Base-by-base conservation (phyloP, 2,113 vertebrate genomes). In the Xyrauchen texanus region DNA sequence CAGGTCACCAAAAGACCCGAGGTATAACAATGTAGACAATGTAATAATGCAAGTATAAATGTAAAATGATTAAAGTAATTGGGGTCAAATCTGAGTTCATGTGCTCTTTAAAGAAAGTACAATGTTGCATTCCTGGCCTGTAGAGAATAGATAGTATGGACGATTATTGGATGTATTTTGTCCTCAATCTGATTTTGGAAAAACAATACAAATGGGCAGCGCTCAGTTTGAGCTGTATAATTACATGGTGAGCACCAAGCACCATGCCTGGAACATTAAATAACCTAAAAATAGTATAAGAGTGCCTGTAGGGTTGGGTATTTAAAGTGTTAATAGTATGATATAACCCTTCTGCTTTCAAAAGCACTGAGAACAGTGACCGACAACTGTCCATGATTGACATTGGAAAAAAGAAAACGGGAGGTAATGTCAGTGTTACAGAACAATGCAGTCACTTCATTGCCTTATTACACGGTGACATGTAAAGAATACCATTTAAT, bases 401-500 rank as follows among this genome's bases (percentile, higher is more conserved):
- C 66, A 71, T 55, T 8, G 34, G 21, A 49, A 52, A 51, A 34
- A 15, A 49, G 58, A 49, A n/a, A 10, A 42, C 16, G 60, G 3
- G 13, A 10, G 15, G 51, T 34, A 21, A 68, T 34, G 10, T 55
- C 62, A 60, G 44, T 42, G 51, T 72, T 68, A 72, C 45, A 53
- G 67, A 81, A 83, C 58, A 77, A 76, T 49, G 15, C 76, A 12
- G n/a, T n/a, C 8, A 63, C 49, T 76, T 70, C 69, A 76, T 52
- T 55, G 55, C 67, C 80, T 65, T 81, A 88, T 87, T 81, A 76
- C 63, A 77, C 73, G 72, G 84, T 75, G 81, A 77, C 81, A 76
- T 45, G 81, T 61, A 77, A 78, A 80, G 47, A 66, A 62, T 62
- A 68, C 47, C 12, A 21, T 15, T 49, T 76, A 88, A 84, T 77